Percentiles rank a stretch among this genome's conserved stretches.
These are phyloP conservation scores for Epinephelus malabaricus DNA, from an alignment of 2,797 vertebrate genomes.

Conservation along the genomic window DNA sequence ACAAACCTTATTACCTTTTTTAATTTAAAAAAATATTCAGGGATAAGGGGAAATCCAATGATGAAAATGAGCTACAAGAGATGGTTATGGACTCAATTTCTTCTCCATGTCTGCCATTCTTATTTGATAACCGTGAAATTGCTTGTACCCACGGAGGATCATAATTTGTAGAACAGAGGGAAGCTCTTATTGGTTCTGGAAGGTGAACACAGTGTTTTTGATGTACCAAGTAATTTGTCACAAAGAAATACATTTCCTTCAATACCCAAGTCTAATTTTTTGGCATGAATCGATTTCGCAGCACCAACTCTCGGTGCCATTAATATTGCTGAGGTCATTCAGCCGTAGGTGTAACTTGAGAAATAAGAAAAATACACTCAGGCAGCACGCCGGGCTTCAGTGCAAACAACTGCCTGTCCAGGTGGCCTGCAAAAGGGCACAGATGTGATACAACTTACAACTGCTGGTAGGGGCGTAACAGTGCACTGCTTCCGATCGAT, in stretches of 20 bases:
- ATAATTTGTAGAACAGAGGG: conserved; percentile 14
- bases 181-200: conserved; percentile 39
- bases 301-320: conserved; percentile 9
- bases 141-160: conserved; percentile 11
- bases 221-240: conserved; percentile 33
- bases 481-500: conserved; percentile 12
- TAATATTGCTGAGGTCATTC: conserved; percentile 22
- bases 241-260: conserved; percentile 28
- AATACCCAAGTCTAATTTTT: conserved; percentile 30
- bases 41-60: not conserved
- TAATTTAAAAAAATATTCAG: not conserved
- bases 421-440: not conserved
- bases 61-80: conserved; percentile 18
- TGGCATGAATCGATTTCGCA: conserved; percentile 41
- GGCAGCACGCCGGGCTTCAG: not conserved
- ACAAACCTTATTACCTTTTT: conserved; percentile 2
- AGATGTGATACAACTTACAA: conserved; percentile 12
- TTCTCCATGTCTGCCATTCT: conserved; percentile 5
- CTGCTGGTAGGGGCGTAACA: not conserved
- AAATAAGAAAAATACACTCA: conserved; percentile 15
- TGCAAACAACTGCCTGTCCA: not conserved
- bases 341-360: not conserved
- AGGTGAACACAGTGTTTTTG: conserved; percentile 32
- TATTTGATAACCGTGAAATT: conserved; percentile 25
- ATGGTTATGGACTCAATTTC: conserved; percentile 1